Conservation (phyloP, 2,888 invertebrate genomes). For the Chaetogeoica ovagalla region DNA sequence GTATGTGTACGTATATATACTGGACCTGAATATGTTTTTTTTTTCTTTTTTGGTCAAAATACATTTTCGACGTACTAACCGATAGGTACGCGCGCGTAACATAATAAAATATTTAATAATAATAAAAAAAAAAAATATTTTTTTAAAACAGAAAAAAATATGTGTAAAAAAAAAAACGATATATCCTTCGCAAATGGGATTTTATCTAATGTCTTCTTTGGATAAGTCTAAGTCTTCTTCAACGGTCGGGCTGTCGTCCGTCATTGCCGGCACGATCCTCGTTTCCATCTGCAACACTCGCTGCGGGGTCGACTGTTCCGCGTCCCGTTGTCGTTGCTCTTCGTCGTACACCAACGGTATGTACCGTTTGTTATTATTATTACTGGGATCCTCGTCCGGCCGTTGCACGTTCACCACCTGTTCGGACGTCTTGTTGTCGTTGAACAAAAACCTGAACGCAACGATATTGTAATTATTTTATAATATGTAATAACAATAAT, state of each 20-base stretch:
- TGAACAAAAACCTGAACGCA: constrained; percentile 37
- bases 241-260: constrained; percentile 43
- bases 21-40: no score
- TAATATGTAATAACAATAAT: no score
- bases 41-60: no score
- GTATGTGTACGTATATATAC: no score
- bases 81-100: no score
- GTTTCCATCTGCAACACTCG: not conserved
- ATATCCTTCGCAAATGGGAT: not conserved
- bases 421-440: constrained; percentile 36
- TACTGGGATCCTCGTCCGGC: constrained; percentile 7
- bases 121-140: no score
- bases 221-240: constrained; percentile 39
- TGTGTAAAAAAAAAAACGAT: no score
- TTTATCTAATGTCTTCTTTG: constrained; percentile 47
- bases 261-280: constrained; percentile 41
- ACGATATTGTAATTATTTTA: no score
- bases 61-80: no score
- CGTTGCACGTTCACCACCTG: constrained; percentile 43
- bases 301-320: not conserved
- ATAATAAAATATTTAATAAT: no score
- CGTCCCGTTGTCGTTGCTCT: not conserved
- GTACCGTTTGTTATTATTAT: constrained; percentile 6
- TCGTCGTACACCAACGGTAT: constrained; percentile 24
- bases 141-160: no score